A percentile compares a stretch with the other conserved stretches of the same genome.
Conservation (phyloP, 1,140 invertebrate species). For the Eciton burchellii region DNA sequence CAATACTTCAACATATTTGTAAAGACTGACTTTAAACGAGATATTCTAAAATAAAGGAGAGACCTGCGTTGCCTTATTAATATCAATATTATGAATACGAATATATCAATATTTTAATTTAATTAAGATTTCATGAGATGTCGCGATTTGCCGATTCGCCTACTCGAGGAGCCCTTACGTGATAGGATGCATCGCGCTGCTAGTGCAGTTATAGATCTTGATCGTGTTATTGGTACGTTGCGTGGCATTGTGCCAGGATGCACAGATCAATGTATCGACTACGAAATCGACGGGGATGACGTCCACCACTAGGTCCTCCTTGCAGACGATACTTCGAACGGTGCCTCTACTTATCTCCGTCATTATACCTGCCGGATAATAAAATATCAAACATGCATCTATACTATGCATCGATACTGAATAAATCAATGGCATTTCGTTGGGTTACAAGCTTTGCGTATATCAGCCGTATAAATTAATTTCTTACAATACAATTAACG, state of each 20-base stretch:
- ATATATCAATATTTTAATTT: no score
- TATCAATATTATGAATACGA: neutral
- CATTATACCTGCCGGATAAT: conserved; percentile 88
- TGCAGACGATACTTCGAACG: conserved; percentile 93
- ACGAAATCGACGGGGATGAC: conserved; percentile 96
- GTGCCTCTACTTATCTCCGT: conserved; percentile 95
- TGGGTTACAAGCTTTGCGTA: no score
- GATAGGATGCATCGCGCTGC: conserved; percentile 93
- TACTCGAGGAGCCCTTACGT: conserved; percentile 75
- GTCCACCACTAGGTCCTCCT: conserved; percentile 91
- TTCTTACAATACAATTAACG: no score
- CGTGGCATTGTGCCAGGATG: conserved; percentile 91
- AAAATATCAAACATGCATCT: neutral
- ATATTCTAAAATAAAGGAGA: conserved; percentile 22
- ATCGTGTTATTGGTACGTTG: conserved; percentile 87
- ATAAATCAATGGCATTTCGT: neutral
- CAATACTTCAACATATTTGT: neutral
- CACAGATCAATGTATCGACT: conserved; percentile 94
- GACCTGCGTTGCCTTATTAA: conserved; percentile 36
- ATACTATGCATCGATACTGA: neutral
- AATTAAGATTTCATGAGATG: neutral
- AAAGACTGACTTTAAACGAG: conserved; percentile 38
- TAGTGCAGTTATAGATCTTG: conserved; percentile 96
- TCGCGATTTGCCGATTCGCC: neutral
- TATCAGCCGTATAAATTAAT: no score